phyloP scores from a whole-genome alignment of 2,888 invertebrate genomes.

The Blastobasis lacticolella region DNA sequence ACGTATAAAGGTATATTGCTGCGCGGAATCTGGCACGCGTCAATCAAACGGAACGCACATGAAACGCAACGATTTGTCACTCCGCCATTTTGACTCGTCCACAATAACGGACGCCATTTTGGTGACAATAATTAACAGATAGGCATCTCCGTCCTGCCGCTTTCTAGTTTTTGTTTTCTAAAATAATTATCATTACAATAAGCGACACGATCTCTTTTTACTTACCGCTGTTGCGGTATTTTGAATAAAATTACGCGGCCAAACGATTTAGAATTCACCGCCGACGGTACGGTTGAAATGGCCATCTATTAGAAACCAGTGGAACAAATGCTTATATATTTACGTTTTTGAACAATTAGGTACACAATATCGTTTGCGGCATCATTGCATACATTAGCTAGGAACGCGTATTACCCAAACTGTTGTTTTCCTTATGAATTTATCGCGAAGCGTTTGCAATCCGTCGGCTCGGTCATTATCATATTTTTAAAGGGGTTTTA shows the following conservation, averaged over 20 bases:
- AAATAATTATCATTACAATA: slow-evolving; percentile 74
- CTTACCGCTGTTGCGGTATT: slow-evolving; percentile 68
- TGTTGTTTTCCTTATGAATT: too few species aligned
- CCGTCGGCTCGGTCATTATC: too few species aligned
- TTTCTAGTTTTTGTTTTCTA: slow-evolving; percentile 72
- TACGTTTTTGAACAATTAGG: slow-evolving; percentile 18
- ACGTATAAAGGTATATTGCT: slow-evolving; percentile 59
- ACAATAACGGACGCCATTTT: slow-evolving; percentile 66
- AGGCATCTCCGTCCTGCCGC: slow-evolving; percentile 60
- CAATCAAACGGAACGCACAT: slow-evolving; percentile 66
- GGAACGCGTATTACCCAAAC: neutral
- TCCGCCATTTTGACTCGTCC: slow-evolving; percentile 61
- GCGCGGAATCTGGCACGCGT: slow-evolving; percentile 68
- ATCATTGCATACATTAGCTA: slow-evolving; percentile 17
- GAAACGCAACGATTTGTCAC: slow-evolving; percentile 67
- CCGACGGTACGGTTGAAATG: slow-evolving; percentile 41
- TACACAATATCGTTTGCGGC: slow-evolving; percentile 15
- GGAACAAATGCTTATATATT: slow-evolving; percentile 40
- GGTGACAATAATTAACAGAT: slow-evolving; percentile 73
- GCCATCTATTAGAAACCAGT: slow-evolving; percentile 45
- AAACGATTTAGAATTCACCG: slow-evolving; percentile 54
- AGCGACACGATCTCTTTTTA: slow-evolving; percentile 65
- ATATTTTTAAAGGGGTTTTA: too few species aligned
- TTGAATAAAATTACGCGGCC: slow-evolving; percentile 64
- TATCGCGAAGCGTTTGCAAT: too few species aligned